Evolutionary conservation across 2,113 vertebrate species (phyloP).

Genomic region (Clarias magur): DNA sequence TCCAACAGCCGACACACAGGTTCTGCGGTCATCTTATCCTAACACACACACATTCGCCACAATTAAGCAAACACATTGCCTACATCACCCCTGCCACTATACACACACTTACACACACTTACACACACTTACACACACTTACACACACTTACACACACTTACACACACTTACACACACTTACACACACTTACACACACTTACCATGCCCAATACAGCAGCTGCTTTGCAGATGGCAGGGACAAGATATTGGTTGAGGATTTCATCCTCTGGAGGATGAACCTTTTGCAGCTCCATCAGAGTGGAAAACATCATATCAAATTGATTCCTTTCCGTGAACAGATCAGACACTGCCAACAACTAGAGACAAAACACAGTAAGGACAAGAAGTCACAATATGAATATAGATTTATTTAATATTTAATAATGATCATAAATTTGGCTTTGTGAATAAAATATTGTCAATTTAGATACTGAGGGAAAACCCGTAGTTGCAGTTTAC

Average conservation of each 20-base stretch:
- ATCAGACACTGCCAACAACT: constrained; percentile 97
- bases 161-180: constrained; percentile 69
- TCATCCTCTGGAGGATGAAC: constrained; percentile 93
- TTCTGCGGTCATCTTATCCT: constrained; percentile 95
- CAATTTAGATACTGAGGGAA: background rate
- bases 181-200: constrained; percentile 54
- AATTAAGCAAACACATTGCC: background rate
- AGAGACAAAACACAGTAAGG: background rate
- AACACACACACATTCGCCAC: background rate
- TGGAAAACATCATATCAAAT: constrained; percentile 97
- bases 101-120: background rate
- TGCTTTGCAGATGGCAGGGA: constrained; percentile 95
- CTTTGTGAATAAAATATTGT: background rate
- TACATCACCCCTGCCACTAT: background rate
- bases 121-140: no score
- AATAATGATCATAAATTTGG: background rate
- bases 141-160: constrained; percentile 54
- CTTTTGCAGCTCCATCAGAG: constrained; percentile 88
- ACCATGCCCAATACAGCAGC: constrained; percentile 98
- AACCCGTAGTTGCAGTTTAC: background rate
- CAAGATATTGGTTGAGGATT: constrained; percentile 93
- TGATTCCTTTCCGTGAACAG: constrained; percentile 97
- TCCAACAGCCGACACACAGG: constrained; percentile 91
- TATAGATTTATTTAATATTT: background rate
- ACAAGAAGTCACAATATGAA: background rate